These are phyloP conservation scores for Centruroides sculpturatus DNA, from an alignment of 1,140 invertebrate genomes.

Conservation along the genomic window DNA sequence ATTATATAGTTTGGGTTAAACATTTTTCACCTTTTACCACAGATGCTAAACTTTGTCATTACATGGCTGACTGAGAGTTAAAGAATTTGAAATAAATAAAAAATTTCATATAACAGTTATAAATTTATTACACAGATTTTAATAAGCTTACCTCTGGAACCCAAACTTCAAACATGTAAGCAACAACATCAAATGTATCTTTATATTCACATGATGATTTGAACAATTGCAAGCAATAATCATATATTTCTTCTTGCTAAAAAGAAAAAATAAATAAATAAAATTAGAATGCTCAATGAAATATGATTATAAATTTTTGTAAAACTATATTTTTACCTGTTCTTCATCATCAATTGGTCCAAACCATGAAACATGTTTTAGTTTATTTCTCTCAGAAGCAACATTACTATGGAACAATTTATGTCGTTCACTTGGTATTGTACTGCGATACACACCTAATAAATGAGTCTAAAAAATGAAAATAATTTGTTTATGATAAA, in stretches of 20 bases:
- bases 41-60: too few relatives aligned
- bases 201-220: constrained; percentile 8
- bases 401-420: constrained; percentile 1
- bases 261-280: too few relatives aligned
- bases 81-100: too few relatives aligned
- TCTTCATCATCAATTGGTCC: constrained; percentile 15
- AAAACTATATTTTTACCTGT: not conserved
- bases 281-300: too few relatives aligned
- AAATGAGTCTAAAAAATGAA: not conserved
- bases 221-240: constrained; percentile 12
- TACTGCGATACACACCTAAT: constrained; percentile 1
- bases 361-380: constrained; percentile 8
- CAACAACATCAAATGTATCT: constrained; percentile 1
- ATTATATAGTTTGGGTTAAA: too few relatives aligned
- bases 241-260: constrained; percentile 10
- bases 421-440: constrained; percentile 4
- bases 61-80: too few relatives aligned
- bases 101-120: too few relatives aligned
- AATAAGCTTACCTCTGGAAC: constrained; percentile 10
- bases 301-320: not conserved
- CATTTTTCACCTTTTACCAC: too few relatives aligned
- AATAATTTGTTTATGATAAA: too few relatives aligned
- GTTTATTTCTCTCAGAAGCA: not conserved
- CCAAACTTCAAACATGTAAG: constrained; percentile 15
- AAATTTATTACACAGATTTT: too few relatives aligned